These are phyloP conservation scores for Muntiacus muntjak DNA, from an alignment of 2,113 vertebrate species.

Conservation along the genomic window DNA sequence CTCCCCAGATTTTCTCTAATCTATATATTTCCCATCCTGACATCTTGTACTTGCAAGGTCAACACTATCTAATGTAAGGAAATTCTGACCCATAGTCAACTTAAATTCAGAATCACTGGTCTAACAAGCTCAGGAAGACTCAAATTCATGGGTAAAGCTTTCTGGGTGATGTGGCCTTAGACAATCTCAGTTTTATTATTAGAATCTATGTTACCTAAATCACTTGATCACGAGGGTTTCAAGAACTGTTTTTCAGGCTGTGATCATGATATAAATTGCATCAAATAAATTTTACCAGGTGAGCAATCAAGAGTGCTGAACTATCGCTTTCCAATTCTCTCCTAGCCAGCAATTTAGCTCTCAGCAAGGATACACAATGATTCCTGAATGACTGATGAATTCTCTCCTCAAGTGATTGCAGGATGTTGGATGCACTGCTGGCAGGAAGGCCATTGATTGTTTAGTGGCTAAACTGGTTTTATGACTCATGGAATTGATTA, in stretches of 20 bases:
- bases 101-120: background rate
- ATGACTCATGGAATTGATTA: conserved; percentile 24
- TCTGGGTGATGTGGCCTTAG: background rate
- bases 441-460: background rate
- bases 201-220: background rate
- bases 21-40: background rate
- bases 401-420: conserved; percentile 19
- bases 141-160: background rate
- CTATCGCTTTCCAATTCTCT: background rate
- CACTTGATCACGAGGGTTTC: background rate
- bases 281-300: conserved; percentile 50
- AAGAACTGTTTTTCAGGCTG: conserved; percentile 21
- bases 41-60: background rate
- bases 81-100: background rate
- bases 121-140: background rate
- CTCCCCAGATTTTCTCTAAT: background rate
- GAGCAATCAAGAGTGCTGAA: conserved; percentile 8
- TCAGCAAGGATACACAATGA: conserved; percentile 28
- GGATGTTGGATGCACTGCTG: background rate
- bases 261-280: conserved; percentile 19
- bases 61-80: background rate
- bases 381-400: conserved; percentile 54
- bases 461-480: background rate
- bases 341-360: conserved; percentile 27
- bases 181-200: background rate